Conservation (phyloP, 2,888 invertebrate genomes). For the Axea sp. region DNA sequence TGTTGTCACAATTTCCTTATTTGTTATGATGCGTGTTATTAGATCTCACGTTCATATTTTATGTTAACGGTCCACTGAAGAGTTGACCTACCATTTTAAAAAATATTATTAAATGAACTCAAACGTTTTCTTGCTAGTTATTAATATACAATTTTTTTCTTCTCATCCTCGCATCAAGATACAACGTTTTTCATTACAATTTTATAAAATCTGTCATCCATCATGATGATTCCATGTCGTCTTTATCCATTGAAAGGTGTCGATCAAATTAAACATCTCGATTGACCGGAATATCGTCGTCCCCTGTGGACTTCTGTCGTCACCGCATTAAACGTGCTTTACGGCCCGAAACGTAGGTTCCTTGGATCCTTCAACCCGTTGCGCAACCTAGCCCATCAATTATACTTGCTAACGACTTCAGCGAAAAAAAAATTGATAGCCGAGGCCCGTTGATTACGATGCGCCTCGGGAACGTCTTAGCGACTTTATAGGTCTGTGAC, state of each 20-base stretch:
- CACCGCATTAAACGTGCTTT: constrained; percentile 50
- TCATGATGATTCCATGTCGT: neutral
- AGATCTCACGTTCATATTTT: too few relatives aligned
- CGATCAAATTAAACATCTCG: constrained; percentile 52
- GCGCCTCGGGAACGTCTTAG: constrained; percentile 47
- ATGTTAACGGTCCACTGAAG: too few relatives aligned
- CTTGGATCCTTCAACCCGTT: constrained; percentile 29
- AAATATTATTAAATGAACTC: too few relatives aligned
- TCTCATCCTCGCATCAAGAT: too few relatives aligned
- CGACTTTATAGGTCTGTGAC: constrained; percentile 56
- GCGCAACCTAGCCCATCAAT: constrained; percentile 50
- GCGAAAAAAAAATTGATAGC: constrained; percentile 52
- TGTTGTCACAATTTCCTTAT: too few relatives aligned
- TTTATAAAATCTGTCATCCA: too few relatives aligned
- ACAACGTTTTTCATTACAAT: too few relatives aligned
- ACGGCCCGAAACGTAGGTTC: constrained; percentile 33
- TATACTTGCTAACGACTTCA: constrained; percentile 58
- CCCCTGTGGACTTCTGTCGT: constrained; percentile 46
- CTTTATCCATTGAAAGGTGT: constrained; percentile 26
- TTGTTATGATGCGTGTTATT: too few relatives aligned
- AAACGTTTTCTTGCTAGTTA: too few relatives aligned
- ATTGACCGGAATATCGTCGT: constrained; percentile 34
- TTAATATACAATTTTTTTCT: too few relatives aligned
- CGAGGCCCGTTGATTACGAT: constrained; percentile 45
- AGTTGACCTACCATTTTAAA: too few relatives aligned